Evolutionary conservation across 2,113 vertebrate genomes (phyloP), one percentile per base, ranked within the genome.

Genomic region (Riparia riparia): DNA sequence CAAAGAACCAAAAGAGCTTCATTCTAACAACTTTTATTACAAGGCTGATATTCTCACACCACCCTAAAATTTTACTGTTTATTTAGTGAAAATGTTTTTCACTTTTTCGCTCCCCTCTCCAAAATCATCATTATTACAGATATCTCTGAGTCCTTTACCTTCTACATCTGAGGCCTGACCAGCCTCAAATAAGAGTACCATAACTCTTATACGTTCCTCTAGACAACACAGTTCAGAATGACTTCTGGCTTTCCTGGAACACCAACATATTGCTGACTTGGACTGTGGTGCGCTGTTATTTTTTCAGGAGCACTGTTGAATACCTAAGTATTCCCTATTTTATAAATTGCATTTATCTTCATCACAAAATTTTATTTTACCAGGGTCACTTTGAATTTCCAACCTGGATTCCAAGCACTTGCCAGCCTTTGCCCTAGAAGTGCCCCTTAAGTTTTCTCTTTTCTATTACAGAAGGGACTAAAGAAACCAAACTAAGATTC

Each of bases 251-350:
- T 54, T 54, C 68, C 71, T 42, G 39, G 51, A 92, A 63, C 21
- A 73, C 45, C 14, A 73, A 29, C 45, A 31, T 41, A 63, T n/a
- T 58, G 47, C 34, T 79, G 21, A 45, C 42, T 74, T 50, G 22
- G 34, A 37, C n/a, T 19, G 49, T 7, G 7, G 12, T 37, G 17
- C 0, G 0, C 61, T 44, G 29, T 37, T 37, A 34, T 17, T 41
- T 74, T 58, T 44, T 44, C 22, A 80, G 51, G 57, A 71, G 14
- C 21, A 28, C 10, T 63, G 8, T 2, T 49, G 42, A 60, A 74
- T 10, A 74, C 9, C 26, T 64, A 66, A 50, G 50, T 66, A 47
- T 60, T 83, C 15, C 32, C 8, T 13, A 3, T 29, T 22, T 66
- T 79, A 50, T 71, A 28, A n/a, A 12, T 68, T 50, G 5, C 34